These are phyloP conservation scores for Hydra vulgaris DNA, from an alignment of 30 jellyfish, hydroid and myxozoan species.

Conservation along the genomic window DNA sequence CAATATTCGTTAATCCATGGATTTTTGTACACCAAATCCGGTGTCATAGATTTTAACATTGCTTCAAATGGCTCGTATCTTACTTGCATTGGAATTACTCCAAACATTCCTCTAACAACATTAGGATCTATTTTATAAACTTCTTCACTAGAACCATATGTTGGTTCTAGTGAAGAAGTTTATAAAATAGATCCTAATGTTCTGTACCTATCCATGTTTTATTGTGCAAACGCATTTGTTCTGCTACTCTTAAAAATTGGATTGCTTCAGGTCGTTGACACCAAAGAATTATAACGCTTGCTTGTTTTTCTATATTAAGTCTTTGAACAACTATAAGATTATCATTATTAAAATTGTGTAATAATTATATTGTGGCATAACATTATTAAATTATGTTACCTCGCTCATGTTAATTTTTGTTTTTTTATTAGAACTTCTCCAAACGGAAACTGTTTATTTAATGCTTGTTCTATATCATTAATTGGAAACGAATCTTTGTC, in stretches of 20 bases:
- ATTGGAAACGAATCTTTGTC: no score
- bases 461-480: no score
- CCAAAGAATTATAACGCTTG: conserved; percentile 79
- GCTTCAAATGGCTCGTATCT: conserved; percentile 56
- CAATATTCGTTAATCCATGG: conserved; percentile 91
- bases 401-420: no score
- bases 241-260: conserved; percentile 55
- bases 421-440: no score
- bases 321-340: conserved; percentile 35
- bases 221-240: conserved; percentile 35
- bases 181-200: conserved; percentile 51
- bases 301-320: conserved; percentile 38
- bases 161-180: conserved; percentile 51
- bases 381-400: no score
- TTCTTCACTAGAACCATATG: conserved; percentile 57
- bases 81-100: conserved; percentile 68
- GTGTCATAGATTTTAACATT: conserved; percentile 30
- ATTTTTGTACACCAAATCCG: conserved; percentile 39
- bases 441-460: no score
- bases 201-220: conserved; percentile 98
- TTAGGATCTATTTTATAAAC: conserved; percentile 46
- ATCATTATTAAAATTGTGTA: no score
- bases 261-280: conserved; percentile 92
- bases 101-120: conserved; percentile 90
- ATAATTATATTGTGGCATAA: no score